phyloP scores from a whole-genome alignment of 1,140 invertebrate genomes.

The Drosophila littoralis region DNA sequence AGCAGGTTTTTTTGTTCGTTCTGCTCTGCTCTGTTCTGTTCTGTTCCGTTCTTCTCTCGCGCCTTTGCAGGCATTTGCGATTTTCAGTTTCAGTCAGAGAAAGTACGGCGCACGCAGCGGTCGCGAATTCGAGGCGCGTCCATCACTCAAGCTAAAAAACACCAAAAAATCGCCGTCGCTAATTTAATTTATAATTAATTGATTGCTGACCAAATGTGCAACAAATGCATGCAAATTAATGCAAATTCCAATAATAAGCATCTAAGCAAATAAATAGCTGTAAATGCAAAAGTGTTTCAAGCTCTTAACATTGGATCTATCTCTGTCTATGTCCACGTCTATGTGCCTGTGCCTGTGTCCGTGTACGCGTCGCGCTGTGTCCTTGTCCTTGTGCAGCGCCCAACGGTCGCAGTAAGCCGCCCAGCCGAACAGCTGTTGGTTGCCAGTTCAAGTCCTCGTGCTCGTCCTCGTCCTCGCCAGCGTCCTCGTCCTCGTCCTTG shows the following conservation, averaged over 20 bases:
- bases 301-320: conserved; percentile 9
- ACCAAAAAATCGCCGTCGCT: conserved; percentile 24
- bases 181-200: conserved; percentile 23
- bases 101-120: conserved; percentile 74
- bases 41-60: conserved; percentile 45
- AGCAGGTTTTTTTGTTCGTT: conserved; percentile 29
- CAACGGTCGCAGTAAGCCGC: conserved; percentile 29
- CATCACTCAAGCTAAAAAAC: conserved; percentile 32
- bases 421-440: conserved; percentile 75
- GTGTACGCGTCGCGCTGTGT: conserved; percentile 44
- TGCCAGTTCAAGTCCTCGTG: conserved; percentile 34
- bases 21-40: conserved; percentile 22
- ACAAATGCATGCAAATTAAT: conserved; percentile 10
- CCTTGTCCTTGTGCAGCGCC: conserved; percentile 79
- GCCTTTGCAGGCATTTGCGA: conserved; percentile 48
- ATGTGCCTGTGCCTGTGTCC: conserved; percentile 5
- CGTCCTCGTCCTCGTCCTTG: conserved; percentile 28
- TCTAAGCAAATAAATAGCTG: background rate
- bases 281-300: conserved; percentile 2
- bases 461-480: conserved; percentile 21
- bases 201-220: conserved; percentile 15
- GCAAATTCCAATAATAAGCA: background rate
- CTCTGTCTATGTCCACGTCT: background rate
- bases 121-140: conserved; percentile 59
- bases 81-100: conserved; percentile 75